Base-by-base conservation (phyloP, 2,113 vertebrate species). In the Raja brachyura region DNA sequence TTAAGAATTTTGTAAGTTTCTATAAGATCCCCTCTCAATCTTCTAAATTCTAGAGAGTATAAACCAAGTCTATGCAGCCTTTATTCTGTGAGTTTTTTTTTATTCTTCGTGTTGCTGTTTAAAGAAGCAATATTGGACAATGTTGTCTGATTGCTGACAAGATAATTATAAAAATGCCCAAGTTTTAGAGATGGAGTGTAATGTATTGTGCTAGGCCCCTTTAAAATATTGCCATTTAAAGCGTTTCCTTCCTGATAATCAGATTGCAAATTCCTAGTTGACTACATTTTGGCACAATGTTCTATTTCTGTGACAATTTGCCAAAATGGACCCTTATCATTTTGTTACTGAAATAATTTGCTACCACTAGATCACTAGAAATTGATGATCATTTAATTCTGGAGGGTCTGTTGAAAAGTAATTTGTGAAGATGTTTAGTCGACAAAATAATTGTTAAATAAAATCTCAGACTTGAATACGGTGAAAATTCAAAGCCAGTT, bases 301-400 rank as follows among this genome's bases (percentile, higher is more conserved):
- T 39, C 33, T 48, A 20, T 73, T 68, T 92, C 33, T 48, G 39
- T 28, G 66, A 54, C 22, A 28, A 73, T 92, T 92, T 48, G 31
- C 73, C 22, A 73, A 16, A 5, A 73, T 92, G 63, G 63, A 22
- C 33, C 33, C 73, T 73, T 88, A 31, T n/a, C n/a, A 68, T 90
- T 90, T 68, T 33, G 22, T n/a, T 18, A 66, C 61, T 28, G 22
- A 74, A 74, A 74, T 28, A 54, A 54, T 73, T 48, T 74, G 90
- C 90, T 48, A 5, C 66, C 13, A 5, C 22, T 31, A 54, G 39
- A 48, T 92, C 66, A 14, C 39, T 16, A 73, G 66, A 92, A 92
- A 92, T 92, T 73, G 31, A 74, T 66, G 73, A 54, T 22, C 20
- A 28, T 92, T 92, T 92, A 73, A 74, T 92, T 92, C 31, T 54